These are phyloP conservation scores for Plestiodon gilberti DNA, from an alignment of 2,113 vertebrate species.

Conservation along the genomic window DNA sequence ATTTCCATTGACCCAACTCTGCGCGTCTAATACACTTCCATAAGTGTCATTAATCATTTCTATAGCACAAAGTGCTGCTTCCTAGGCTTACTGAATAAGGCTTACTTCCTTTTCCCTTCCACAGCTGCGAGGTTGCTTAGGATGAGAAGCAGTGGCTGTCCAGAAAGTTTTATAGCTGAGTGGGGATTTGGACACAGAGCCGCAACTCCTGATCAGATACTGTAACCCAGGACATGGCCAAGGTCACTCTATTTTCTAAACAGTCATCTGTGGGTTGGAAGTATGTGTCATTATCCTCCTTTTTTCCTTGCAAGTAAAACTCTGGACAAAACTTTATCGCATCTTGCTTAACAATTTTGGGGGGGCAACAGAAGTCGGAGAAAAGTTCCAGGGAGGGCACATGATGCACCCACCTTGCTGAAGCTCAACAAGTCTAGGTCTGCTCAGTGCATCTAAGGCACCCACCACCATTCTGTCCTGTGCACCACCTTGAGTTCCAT, in stretches of 20 bases:
- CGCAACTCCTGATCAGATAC: not conserved
- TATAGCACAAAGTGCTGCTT: not conserved
- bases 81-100: not conserved
- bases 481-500: too few species aligned
- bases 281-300: not conserved
- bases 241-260: not conserved
- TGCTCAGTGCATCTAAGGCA: too few species aligned
- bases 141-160: not conserved
- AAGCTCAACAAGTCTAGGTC: too few species aligned
- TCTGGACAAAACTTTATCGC: not conserved
- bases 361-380: not conserved
- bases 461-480: too few species aligned
- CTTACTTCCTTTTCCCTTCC: not conserved
- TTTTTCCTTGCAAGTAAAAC: not conserved
- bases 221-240: not conserved
- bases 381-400: too few species aligned
- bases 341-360: not conserved
- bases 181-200: not conserved
- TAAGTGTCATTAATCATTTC: slow-evolving; percentile 13
- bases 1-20: not conserved
- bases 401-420: too few species aligned
- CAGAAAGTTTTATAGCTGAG: not conserved
- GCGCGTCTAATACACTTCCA: not conserved
- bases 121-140: not conserved
- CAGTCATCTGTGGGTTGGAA: not conserved